phyloP scores from a whole-genome alignment of 2,888 invertebrate genomes.

The Polymixis lichenea region DNA sequence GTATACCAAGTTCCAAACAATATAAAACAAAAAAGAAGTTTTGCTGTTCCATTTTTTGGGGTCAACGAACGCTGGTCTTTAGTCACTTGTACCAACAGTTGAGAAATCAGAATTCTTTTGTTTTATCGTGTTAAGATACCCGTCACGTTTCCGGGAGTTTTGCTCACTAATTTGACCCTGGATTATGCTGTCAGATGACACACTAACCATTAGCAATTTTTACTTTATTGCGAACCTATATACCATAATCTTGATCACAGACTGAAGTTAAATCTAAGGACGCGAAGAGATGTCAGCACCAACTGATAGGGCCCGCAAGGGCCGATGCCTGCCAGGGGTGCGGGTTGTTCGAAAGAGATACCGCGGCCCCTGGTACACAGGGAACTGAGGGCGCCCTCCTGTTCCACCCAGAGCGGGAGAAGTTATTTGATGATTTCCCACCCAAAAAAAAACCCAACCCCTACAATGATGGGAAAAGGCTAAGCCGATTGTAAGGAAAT shows the following conservation, averaged over 20 bases:
- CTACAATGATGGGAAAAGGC: no score
- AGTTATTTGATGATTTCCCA: no score
- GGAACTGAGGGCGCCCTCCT: no score
- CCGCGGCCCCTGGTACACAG: no score
- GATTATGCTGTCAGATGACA: not conserved
- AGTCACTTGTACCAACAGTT: not conserved
- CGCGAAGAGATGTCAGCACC: no score
- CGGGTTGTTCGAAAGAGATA: no score
- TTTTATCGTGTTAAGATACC: not conserved
- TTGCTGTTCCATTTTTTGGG: not conserved
- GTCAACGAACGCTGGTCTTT: not conserved
- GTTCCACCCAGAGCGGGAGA: no score
- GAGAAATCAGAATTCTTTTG: not conserved
- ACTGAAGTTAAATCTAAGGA: not conserved
- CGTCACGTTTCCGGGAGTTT: not conserved
- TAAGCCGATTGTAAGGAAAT: no score
- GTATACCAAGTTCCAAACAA: not conserved
- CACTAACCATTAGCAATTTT: not conserved
- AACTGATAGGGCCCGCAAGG: no score
- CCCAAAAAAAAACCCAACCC: no score
- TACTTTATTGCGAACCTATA: slow-evolving; percentile 10
- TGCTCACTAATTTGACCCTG: not conserved
- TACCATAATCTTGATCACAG: not conserved
- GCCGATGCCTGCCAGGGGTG: no score
- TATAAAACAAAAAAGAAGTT: not conserved